A percentile compares a stretch with the other conserved stretches of the same genome.
Evolutionary conservation across 2,113 vertebrate species (phyloP).

Genomic region (Trochalopteron elliotii): DNA sequence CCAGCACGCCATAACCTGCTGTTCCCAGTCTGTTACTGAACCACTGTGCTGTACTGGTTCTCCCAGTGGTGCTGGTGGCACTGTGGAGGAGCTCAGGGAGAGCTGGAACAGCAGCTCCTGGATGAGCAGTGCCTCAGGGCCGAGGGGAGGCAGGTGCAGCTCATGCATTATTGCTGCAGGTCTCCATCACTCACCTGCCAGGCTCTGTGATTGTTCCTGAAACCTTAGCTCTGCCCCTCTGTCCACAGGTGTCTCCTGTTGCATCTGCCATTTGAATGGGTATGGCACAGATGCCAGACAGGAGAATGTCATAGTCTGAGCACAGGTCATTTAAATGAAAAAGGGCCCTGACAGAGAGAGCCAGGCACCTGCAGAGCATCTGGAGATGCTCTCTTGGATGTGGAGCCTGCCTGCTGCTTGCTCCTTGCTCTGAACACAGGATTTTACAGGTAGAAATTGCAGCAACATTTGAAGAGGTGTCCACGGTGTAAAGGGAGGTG

Average conservation of each 20-base stretch:
- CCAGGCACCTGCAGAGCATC: background rate
- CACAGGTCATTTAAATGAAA: background rate
- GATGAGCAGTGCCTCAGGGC: background rate
- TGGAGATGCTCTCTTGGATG: background rate
- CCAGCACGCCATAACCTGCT: background rate
- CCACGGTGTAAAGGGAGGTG: no score
- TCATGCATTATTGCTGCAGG: conserved; percentile 65
- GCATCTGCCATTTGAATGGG: background rate
- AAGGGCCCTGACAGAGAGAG: background rate
- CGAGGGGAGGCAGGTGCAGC: background rate
- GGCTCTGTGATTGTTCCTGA: conserved; percentile 3
- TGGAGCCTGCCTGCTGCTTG: background rate
- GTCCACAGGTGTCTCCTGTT: background rate
- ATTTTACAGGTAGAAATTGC: background rate
- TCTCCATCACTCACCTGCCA: conserved; percentile 41
- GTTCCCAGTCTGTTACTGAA: background rate
- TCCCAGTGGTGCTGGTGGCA: background rate
- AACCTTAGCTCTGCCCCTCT: conserved; percentile 16
- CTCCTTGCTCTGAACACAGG: background rate
- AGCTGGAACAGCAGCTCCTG: background rate
- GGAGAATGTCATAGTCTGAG: background rate
- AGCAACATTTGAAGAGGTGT: background rate
- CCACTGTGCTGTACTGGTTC: background rate
- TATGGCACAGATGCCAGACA: background rate
- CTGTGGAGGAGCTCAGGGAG: background rate